Conservation (phyloP, 2,797 vertebrate genomes). For the Melanotaenia boesemani region DNA sequence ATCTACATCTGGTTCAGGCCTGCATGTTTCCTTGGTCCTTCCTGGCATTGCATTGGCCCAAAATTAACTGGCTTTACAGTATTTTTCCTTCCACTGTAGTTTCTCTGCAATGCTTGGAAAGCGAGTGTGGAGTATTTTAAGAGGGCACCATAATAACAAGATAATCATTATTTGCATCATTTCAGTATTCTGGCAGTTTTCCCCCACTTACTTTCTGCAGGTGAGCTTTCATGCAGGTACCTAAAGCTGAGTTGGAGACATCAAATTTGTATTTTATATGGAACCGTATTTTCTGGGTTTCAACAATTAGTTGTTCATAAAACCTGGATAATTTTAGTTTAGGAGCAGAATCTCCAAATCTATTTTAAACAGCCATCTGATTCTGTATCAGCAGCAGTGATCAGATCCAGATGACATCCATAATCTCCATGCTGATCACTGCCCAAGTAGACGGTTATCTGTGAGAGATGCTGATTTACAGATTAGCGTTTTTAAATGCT, state of each 20-base stretch:
- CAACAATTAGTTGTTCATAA: background rate
- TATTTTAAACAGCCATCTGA: conserved; percentile 53
- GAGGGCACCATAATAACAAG: background rate
- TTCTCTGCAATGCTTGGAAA: background rate
- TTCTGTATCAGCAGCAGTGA: conserved; percentile 60
- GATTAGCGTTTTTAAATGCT: conserved; percentile 79
- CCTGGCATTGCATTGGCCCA: background rate
- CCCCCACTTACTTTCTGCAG: too few relatives aligned
- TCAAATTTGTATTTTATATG: background rate
- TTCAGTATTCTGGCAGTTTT: background rate
- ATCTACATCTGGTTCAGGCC: too few relatives aligned
- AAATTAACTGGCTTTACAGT: background rate
- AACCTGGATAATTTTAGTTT: conserved; percentile 44
- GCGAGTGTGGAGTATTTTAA: background rate
- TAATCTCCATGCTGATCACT: conserved; percentile 73
- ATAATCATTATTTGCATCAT: background rate
- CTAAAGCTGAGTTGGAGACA: background rate
- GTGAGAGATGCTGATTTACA: conserved; percentile 58
- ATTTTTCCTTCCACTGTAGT: background rate
- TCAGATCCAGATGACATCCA: conserved; percentile 66
- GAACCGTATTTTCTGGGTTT: conserved; percentile 1
- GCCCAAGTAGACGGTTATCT: conserved; percentile 72
- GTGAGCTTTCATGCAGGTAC: background rate
- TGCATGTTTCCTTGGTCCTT: too few relatives aligned
- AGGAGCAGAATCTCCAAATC: conserved; percentile 56